Evolutionary conservation across 2,888 invertebrate genomes (phyloP), one percentile per base, ranked within the genome.

Genomic region (Pegoplata infirma): DNA sequence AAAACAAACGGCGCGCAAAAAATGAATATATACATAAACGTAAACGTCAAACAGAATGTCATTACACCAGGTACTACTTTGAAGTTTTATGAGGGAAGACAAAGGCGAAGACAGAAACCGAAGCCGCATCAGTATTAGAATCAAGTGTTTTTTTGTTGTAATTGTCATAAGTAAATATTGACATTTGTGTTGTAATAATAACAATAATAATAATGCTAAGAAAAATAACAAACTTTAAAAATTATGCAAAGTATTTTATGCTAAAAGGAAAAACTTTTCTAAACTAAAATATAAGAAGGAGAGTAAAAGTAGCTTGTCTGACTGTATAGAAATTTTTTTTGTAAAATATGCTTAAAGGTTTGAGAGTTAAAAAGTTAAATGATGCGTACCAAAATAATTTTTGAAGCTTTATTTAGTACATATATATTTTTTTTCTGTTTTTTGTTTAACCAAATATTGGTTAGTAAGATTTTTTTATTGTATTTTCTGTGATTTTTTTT

Each of bases 161-260:
- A 80, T 81, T 81, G 77, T 69, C 69, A 76, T 76, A 76, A 76
- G 73, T 64, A 76, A 81, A 81, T 81, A 77, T 82, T 82, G 80
- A 80, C 81, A 74, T 76, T 71, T 75, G 25, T 55, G 44, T 58
- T 73, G 63, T 46, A 25, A 73, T 73, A 61, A 75, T 66, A 79
- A 73, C 61, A 74, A 67, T 55, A 74, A 72, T 49, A 53, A 55
- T 32, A 53, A 58, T n/a, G 46, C 8, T 32, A n/a, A n/a, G n/a
- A n/a, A n/a, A n/a, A n/a, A 53, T 12, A 49, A 32, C 46, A 63
- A 73, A 49, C 10, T 10, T 19, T 3, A 51, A 68, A 64, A 58
- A 40, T 46, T 46, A 58, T 59, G 49, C 55, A 44, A 47, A 51
- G 53, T 14, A 58, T 40, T 58, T 61, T 19, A 58, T 28, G 47